A percentile compares a stretch with the other conserved stretches of the same genome.
These are phyloP conservation scores for Saxidomus purpurata DNA, from an alignment of 1,140 invertebrate species.

Conservation along the genomic window DNA sequence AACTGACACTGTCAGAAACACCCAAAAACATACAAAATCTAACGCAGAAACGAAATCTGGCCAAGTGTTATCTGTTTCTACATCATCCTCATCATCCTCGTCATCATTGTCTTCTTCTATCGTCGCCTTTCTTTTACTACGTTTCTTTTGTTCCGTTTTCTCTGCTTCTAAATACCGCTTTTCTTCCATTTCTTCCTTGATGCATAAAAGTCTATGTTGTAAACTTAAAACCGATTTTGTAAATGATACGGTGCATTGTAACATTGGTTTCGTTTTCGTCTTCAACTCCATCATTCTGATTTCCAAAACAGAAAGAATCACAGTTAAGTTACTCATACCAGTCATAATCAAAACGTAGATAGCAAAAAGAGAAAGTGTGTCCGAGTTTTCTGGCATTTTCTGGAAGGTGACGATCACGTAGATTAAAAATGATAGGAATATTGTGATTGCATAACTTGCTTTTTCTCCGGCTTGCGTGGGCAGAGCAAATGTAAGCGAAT, in stretches of 20 bases:
- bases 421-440: conserved; percentile 65
- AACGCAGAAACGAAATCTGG: conserved; percentile 41
- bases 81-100: background rate
- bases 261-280: background rate
- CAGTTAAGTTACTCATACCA: conserved; percentile 7
- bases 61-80: background rate
- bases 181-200: background rate
- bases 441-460: conserved; percentile 54
- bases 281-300: conserved; percentile 10
- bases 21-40: conserved; percentile 50
- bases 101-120: background rate
- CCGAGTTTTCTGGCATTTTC: conserved; percentile 64
- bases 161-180: background rate
- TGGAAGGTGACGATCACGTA: conserved; percentile 52
- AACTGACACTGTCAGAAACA: background rate
- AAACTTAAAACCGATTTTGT: conserved; percentile 7
- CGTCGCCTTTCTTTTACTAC: background rate
- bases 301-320: conserved; percentile 38
- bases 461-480: conserved; percentile 65
- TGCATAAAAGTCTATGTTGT: conserved; percentile 17
- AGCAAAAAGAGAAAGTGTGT: conserved; percentile 49
- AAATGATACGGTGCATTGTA: conserved; percentile 14
- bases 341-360: conserved; percentile 46
- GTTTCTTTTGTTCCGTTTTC: background rate
- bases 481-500: conserved; percentile 61